Base-by-base conservation (phyloP, 2,113 vertebrate genomes). In the Barnardius zonarius region DNA sequence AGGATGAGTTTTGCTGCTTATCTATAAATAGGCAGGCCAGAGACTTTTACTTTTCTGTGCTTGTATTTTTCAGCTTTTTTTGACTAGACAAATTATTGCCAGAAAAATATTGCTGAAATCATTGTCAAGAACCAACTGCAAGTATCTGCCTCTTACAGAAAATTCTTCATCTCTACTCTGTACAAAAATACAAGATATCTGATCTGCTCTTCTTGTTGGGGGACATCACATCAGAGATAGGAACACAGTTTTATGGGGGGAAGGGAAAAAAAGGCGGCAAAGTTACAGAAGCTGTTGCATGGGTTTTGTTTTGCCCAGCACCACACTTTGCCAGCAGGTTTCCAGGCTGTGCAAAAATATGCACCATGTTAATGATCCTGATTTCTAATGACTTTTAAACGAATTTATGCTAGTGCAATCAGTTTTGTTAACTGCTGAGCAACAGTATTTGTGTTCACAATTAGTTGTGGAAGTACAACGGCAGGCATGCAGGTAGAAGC, bases 381-480 rank as follows among this genome's bases (percentile, higher is more conserved):
- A 7, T 82, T 92, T 92, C 30, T 84, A 91, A 94, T 81, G 35
- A 88, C 25, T 94, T 81, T 94, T n/a, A 41, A 70, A 91, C 55
- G 9, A 79, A 75, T 94, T 79, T 93, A 43, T 91, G 73, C 80
- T 82, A 33, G 33, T 25, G 46, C 79, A 86, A 81, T 78, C 33
- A 66, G 10, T 83, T 86, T 93, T 80, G 24, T 66, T 86, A 86
- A 57, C 86, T 86, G 73, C 92, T 88, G 83, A 95, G 75, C 25
- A 78, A n/a, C 22, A 33, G 43, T 61, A 22, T 92, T 70, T 93
- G 64, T 66, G 15, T 68, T 78, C 69, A 84, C 2, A 1, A 61
- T 93, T 78, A 84, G 28, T 52, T 92, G 88, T 83, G 51, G 69
- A 81, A 88, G 80, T 68, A 72, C 30, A 92, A 92, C 22, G 61